These are phyloP conservation scores for Nesidiocoris tenuis DNA, from an alignment of 2,888 invertebrate genomes.

Conservation along the genomic window DNA sequence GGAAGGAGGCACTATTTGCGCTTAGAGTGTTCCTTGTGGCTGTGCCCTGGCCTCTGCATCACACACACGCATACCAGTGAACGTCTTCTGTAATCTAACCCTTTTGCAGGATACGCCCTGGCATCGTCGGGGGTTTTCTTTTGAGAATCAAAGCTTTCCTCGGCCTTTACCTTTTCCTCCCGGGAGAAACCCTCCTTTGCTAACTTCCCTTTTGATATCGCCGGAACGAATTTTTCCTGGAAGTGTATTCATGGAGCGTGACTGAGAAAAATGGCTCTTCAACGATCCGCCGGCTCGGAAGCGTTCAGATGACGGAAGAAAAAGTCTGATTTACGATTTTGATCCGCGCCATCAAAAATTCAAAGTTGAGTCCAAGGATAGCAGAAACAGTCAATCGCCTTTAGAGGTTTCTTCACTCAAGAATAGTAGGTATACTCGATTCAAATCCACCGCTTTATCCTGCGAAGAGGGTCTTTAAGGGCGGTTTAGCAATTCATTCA, in stretches of 20 bases:
- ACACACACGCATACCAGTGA: neutral
- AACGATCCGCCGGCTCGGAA: neutral
- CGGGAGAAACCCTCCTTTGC: neutral
- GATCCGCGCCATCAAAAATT: neutral
- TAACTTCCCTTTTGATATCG: slow-evolving; percentile 3
- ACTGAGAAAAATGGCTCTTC: neutral
- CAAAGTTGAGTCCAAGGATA: neutral
- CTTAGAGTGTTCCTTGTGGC: neutral
- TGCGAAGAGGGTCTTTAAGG: too few species aligned
- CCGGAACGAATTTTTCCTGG: slow-evolving; percentile 12
- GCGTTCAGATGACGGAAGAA: neutral
- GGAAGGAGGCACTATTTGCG: neutral
- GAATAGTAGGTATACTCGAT: too few species aligned
- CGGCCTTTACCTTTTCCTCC: neutral
- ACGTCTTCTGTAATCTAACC: slow-evolving; percentile 12
- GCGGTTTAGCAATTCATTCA: too few species aligned
- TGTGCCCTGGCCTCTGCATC: neutral
- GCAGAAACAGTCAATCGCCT: neutral
- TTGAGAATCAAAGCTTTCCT: slow-evolving; percentile 8
- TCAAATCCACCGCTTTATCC: too few species aligned
- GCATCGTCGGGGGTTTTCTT: slow-evolving; percentile 3
- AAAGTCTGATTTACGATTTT: neutral
- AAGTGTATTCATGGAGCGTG: slow-evolving; percentile 6
- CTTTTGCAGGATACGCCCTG: neutral
- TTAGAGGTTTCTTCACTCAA: too few species aligned